Conservation (phyloP, 2,888 invertebrate genomes). For the Muscina levida region DNA sequence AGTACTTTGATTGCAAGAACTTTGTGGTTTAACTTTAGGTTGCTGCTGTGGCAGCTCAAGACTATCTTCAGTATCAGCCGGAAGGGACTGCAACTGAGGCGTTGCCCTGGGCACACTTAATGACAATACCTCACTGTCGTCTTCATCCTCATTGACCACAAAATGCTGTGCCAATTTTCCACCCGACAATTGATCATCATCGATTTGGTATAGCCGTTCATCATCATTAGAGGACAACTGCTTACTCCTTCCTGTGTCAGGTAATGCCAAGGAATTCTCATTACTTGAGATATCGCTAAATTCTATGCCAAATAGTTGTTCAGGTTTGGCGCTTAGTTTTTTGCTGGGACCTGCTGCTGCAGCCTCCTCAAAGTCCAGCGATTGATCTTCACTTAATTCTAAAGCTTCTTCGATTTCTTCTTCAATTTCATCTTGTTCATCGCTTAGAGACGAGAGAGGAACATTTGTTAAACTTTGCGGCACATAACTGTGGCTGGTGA, state of each 20-base stretch:
- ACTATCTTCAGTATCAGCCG: conserved; percentile 44
- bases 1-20: conserved; percentile 77
- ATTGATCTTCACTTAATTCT: conserved; percentile 75
- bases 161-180: conserved; percentile 78
- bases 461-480: conserved; percentile 57
- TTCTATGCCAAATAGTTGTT: conserved; percentile 59
- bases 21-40: too few relatives aligned
- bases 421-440: conserved; percentile 68
- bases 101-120: conserved; percentile 71
- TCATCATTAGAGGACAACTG: conserved; percentile 64
- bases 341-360: conserved; percentile 66
- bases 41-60: conserved; percentile 59
- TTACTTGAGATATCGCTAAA: conserved; percentile 51
- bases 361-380: too few relatives aligned
- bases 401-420: conserved; percentile 79
- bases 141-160: conserved; percentile 72
- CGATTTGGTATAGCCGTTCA: conserved; percentile 76
- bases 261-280: conserved; percentile 22
- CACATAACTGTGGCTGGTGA: conserved; percentile 73
- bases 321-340: conserved; percentile 21
- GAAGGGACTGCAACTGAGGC: conserved; percentile 68
- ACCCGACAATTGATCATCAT: conserved; percentile 77
- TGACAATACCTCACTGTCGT: conserved; percentile 66
- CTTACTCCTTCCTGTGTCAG: conserved; percentile 50
- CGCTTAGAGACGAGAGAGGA: conserved; percentile 51